phyloP scores from a whole-genome alignment of 2,888 invertebrate genomes.

The Drepanosiphum platanoidis region DNA sequence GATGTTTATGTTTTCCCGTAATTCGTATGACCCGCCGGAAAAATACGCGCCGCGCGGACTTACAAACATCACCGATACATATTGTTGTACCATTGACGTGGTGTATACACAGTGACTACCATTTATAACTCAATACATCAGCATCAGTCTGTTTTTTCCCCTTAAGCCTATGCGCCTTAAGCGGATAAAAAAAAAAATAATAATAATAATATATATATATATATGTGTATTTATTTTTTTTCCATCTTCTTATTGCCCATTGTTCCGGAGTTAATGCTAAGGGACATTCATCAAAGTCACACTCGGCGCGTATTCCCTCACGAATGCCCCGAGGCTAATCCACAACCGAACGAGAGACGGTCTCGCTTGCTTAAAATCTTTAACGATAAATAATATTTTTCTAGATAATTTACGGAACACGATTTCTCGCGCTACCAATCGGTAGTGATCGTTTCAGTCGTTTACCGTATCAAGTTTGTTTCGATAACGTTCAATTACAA shows the following conservation, averaged over 20 bases:
- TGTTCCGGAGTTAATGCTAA: slow-evolving; percentile 28
- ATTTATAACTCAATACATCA: slow-evolving; percentile 31
- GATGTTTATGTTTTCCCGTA: too few relatives aligned
- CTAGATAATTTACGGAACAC: not conserved
- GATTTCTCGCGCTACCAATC: too few relatives aligned
- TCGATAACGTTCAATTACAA: too few relatives aligned
- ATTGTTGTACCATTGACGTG: not conserved
- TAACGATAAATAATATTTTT: slow-evolving; percentile 36
- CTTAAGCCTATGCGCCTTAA: not conserved
- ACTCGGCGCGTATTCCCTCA: slow-evolving; percentile 3
- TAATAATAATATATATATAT: not conserved
- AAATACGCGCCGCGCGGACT: not conserved
- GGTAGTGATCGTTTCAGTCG: too few relatives aligned
- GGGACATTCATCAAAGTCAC: slow-evolving; percentile 54
- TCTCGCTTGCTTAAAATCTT: not conserved
- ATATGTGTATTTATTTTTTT: slow-evolving; percentile 6
- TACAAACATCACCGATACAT: slow-evolving; percentile 1
- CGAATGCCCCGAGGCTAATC: slow-evolving; percentile 15
- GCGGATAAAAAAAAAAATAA: slow-evolving; percentile 15
- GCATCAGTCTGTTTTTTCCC: not conserved
- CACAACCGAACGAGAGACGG: not conserved
- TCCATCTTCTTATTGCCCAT: slow-evolving; percentile 29
- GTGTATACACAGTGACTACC: not conserved
- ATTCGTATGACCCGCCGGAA: too few relatives aligned
- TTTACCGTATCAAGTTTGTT: too few relatives aligned